These are phyloP conservation scores for Clarias macrocephalus DNA, from an alignment of 2,113 vertebrate species.

Conservation along the genomic window DNA sequence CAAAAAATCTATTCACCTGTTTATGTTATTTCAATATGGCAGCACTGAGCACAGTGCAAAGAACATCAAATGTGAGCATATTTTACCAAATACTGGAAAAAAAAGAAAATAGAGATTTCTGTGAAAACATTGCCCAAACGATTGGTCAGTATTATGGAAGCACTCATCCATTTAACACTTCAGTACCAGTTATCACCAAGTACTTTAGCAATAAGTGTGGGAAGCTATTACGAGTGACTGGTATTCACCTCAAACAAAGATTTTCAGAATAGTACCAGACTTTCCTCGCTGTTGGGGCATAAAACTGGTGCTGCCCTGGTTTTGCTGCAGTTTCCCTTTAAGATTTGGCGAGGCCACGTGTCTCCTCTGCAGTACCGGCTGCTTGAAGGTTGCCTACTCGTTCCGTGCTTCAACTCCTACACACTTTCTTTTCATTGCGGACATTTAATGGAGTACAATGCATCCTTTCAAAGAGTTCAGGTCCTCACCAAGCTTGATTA, in stretches of 20 bases:
- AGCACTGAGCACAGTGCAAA: not conserved
- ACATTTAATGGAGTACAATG: constrained; percentile 48
- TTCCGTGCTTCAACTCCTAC: constrained; percentile 33
- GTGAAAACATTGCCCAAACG: not conserved
- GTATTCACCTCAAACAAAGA: not conserved
- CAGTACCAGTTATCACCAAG: not conserved
- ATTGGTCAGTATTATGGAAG: not conserved
- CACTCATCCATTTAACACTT: no score
- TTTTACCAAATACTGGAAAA: not conserved
- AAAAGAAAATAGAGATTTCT: not conserved
- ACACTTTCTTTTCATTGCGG: constrained; percentile 28
- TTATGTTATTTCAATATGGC: not conserved
- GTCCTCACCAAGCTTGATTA: constrained; percentile 40
- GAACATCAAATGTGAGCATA: not conserved
- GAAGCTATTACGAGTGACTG: not conserved
- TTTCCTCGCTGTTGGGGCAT: not conserved
- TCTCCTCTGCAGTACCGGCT: not conserved
- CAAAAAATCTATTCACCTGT: not conserved
- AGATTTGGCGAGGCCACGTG: not conserved
- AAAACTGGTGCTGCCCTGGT: not conserved
- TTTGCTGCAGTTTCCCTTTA: not conserved
- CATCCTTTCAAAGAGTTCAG: constrained; percentile 35
- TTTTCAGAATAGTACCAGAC: not conserved
- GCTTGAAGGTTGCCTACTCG: constrained; percentile 34
- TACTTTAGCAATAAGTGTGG: not conserved